phyloP scores from a whole-genome alignment of 1,140 invertebrate species.

The Fopius arisanus region DNA sequence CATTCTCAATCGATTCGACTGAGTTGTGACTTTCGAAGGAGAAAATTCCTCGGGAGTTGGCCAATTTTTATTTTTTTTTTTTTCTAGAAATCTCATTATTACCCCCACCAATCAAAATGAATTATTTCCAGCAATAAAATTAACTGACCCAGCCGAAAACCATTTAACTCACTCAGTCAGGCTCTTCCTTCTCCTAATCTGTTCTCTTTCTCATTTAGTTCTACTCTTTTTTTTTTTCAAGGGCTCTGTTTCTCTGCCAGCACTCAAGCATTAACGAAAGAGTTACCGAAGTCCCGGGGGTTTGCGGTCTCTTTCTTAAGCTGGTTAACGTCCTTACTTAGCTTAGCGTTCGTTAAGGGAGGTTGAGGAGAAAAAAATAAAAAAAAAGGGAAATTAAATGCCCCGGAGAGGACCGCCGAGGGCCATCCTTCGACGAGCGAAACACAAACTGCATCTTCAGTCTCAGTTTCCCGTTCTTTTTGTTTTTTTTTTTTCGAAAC shows the following conservation, averaged over 20 bases:
- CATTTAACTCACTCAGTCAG: background rate
- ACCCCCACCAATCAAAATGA: too few relatives aligned
- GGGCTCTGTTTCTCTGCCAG: constrained; percentile 35
- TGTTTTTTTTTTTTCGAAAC: background rate
- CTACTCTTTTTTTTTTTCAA: constrained; percentile 10
- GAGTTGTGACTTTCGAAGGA: background rate
- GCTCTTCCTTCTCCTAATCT: constrained; percentile 17
- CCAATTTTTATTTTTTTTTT: too few relatives aligned
- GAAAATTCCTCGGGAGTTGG: too few relatives aligned
- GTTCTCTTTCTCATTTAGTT: constrained; percentile 45
- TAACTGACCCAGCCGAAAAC: background rate
- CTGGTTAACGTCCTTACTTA: constrained; percentile 51
- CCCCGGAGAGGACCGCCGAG: background rate
- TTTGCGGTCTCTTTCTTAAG: constrained; percentile 38
- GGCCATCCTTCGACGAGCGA: constrained; percentile 13
- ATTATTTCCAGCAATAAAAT: background rate
- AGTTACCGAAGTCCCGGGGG: constrained; percentile 46
- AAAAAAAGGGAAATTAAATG: constrained; percentile 6
- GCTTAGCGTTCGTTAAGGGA: constrained; percentile 53
- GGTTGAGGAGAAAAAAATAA: constrained; percentile 15
- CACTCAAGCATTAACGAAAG: constrained; percentile 47
- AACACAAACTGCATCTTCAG: constrained; percentile 6
- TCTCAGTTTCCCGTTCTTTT: background rate
- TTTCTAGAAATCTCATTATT: too few relatives aligned
- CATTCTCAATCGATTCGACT: too few relatives aligned